phyloP scores from a whole-genome alignment of 2,113 vertebrate species.

The Channa maculata region DNA sequence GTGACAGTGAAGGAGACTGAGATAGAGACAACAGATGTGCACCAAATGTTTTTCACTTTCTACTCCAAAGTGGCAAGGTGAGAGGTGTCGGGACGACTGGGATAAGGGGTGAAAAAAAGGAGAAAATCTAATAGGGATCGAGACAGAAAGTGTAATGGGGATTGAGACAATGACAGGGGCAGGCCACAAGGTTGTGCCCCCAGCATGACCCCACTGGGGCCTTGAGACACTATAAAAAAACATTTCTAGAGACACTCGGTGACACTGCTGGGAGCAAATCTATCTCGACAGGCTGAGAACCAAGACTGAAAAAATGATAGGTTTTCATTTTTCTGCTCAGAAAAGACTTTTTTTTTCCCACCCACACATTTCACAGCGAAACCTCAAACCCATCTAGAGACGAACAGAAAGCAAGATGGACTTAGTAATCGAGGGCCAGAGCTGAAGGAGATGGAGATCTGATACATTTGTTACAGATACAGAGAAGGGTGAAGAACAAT shows the following conservation, averaged over 20 bases:
- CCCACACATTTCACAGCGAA: constrained; percentile 79
- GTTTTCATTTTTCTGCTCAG: constrained; percentile 70
- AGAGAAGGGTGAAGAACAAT: constrained; percentile 8
- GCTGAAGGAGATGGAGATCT: constrained; percentile 38
- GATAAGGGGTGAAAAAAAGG: constrained; percentile 30
- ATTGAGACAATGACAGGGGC: constrained; percentile 15
- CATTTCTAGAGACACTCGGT: constrained; percentile 61
- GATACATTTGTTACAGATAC: constrained; percentile 16
- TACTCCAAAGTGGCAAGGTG: constrained; percentile 25
- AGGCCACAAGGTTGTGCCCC: constrained; percentile 16
- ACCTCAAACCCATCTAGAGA: constrained; percentile 71
- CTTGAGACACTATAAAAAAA: constrained; percentile 61
- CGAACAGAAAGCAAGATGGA: constrained; percentile 43
- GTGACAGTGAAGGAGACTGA: constrained; percentile 29
- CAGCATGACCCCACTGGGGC: constrained; percentile 56
- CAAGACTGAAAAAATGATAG: constrained; percentile 74
- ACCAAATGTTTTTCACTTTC: constrained; percentile 37
- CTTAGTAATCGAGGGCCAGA: constrained; percentile 37
- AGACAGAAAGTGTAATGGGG: constrained; percentile 22
- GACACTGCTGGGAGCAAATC: constrained; percentile 64
- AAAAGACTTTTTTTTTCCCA: constrained; percentile 61
- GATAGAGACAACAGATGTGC: constrained; percentile 14
- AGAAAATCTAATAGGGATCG: constrained; percentile 25
- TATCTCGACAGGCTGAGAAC: constrained; percentile 63
- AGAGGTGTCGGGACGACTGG: constrained; percentile 24